phyloP scores from a whole-genome alignment of 2,797 vertebrate species.

The Hypotaenidia okinawae region DNA sequence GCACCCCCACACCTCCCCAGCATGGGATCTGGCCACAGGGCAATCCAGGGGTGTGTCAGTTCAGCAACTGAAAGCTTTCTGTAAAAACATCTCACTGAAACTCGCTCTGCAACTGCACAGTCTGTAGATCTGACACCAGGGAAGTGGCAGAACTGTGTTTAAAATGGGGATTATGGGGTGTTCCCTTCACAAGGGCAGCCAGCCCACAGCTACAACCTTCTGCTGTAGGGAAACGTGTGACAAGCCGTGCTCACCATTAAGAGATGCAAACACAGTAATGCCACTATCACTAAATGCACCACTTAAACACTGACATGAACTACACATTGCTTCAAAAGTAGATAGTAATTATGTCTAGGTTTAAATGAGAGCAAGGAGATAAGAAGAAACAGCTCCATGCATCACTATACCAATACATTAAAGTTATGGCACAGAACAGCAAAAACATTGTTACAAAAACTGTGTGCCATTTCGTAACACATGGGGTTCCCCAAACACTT shows the following conservation, averaged over 20 bases:
- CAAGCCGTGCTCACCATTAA: neutral
- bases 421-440: neutral
- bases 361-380: neutral
- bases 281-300: neutral
- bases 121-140: rapidly evolving
- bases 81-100: neutral
- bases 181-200: neutral
- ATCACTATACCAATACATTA: neutral
- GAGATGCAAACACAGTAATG: neutral
- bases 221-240: neutral
- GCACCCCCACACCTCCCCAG: neutral
- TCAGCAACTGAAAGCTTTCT: neutral
- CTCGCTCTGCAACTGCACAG: neutral
- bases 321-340: neutral
- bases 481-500: neutral
- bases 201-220: neutral
- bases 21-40: neutral
- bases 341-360: neutral
- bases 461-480: neutral
- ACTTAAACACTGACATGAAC: neutral
- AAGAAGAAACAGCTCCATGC: neutral
- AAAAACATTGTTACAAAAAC: neutral
- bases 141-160: neutral
- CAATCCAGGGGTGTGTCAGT: neutral
- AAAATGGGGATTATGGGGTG: rapidly evolving